These are phyloP conservation scores for Orthosia gothica DNA, from an alignment of 2,888 invertebrate genomes.

Conservation along the genomic window DNA sequence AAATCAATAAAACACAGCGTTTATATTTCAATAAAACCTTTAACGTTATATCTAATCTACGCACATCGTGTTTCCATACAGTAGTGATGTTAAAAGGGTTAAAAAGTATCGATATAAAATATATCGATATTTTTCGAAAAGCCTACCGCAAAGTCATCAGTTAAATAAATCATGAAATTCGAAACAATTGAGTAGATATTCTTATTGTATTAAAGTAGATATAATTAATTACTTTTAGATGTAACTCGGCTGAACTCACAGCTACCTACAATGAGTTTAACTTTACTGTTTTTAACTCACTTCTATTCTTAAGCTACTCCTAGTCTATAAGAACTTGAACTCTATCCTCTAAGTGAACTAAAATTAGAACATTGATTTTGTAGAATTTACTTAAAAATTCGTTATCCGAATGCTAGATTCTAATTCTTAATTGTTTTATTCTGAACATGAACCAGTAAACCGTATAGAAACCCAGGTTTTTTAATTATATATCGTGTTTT, in stretches of 20 bases:
- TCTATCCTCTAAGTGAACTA: constrained; percentile 43
- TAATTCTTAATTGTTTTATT: constrained; percentile 9
- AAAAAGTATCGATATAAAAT: background rate
- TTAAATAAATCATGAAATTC: constrained; percentile 1
- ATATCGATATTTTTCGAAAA: background rate
- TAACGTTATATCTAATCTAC: background rate
- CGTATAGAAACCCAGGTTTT: background rate
- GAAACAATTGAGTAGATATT: constrained; percentile 14
- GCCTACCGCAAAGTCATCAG: background rate
- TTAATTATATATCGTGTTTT: background rate
- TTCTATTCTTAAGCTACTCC: constrained; percentile 60
- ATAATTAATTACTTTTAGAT: constrained; percentile 17
- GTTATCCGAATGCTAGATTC: constrained; percentile 13
- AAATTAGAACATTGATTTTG: constrained; percentile 22
- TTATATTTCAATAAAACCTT: constrained; percentile 3
- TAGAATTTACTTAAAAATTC: background rate
- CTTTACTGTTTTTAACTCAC: constrained; percentile 61
- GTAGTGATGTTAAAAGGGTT: background rate
- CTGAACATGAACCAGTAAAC: constrained; percentile 5
- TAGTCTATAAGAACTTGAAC: constrained; percentile 67
- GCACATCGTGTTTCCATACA: background rate
- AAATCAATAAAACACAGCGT: constrained; percentile 2
- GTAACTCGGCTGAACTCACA: constrained; percentile 15
- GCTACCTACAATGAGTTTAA: background rate
- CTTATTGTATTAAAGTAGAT: constrained; percentile 41